Percentiles rank a stretch among this genome's conserved stretches.
These are phyloP conservation scores for Euplexia lucipara DNA, from an alignment of 2,888 invertebrate genomes.

Conservation along the genomic window DNA sequence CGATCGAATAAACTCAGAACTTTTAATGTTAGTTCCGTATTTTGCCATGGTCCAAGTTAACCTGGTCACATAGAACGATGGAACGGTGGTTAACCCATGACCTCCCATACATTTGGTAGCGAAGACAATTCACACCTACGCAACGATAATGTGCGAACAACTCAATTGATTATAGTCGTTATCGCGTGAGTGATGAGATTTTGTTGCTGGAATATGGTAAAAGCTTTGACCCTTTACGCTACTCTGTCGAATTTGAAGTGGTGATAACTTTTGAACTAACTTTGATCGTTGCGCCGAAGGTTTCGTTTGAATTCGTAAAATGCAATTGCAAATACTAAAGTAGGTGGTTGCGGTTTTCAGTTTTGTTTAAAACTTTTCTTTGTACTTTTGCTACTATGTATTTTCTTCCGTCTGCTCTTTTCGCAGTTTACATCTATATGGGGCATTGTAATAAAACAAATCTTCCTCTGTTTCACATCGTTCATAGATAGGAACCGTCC, in stretches of 20 bases:
- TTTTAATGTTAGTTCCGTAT: not conserved
- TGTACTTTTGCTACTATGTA: not conserved
- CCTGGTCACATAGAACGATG: constrained; percentile 12
- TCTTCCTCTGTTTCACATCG: not conserved
- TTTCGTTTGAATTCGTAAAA: not conserved
- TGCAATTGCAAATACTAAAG: too few relatives aligned
- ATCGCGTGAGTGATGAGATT: constrained; percentile 54
- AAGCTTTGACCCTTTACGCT: constrained; percentile 38
- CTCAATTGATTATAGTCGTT: constrained; percentile 49
- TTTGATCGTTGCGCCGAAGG: not conserved
- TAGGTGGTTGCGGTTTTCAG: too few relatives aligned
- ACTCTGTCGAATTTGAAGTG: constrained; percentile 2
- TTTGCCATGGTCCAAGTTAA: not conserved
- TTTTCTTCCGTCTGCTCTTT: not conserved
- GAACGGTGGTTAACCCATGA: constrained; percentile 47
- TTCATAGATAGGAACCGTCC: not conserved
- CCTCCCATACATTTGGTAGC: constrained; percentile 40
- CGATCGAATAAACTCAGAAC: not conserved
- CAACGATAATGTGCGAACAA: constrained; percentile 48
- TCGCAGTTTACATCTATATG: too few relatives aligned
- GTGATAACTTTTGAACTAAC: constrained; percentile 5
- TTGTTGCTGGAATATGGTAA: constrained; percentile 20
- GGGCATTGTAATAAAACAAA: too few relatives aligned
- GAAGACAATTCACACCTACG: constrained; percentile 61
- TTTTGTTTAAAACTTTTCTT: not conserved